Base-by-base conservation (phyloP, 2,113 vertebrate species). In the Leuciscus idus region DNA sequence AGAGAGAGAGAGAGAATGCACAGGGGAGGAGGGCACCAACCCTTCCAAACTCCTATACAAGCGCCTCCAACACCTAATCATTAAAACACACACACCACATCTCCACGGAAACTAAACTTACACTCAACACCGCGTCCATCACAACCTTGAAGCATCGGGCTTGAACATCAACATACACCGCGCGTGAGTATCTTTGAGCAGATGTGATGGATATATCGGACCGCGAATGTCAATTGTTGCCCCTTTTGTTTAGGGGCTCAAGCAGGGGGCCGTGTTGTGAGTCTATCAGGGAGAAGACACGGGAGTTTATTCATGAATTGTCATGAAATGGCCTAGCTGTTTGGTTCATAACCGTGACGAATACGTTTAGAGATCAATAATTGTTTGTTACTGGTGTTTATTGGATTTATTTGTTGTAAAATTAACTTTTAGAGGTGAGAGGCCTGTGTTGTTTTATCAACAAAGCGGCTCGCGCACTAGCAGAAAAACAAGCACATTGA, bases 211-310 rank as follows among this genome's bases (percentile, higher is more conserved):
- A 68, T 70, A 55, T 70, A 36, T 83, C 6, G 3, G 43, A 50
- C 46, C 10, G 43, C 17, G 21, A 70, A 46, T 39, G 59, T 81
- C 79, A 70, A 70, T 70, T 83, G 93, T 93, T 93, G 91, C 92
- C 85, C 91, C 94, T 95, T 94, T 95, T 94, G 94, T 95, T 94
- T 94, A 91, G 92, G 92, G 92, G 92, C 90, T 89, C 89, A 91
- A 92, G 93, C 90, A 93, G 93, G 92, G 94, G 93, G 94, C 94
- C 94, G 94, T 95, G 94, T 95, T 95, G 93, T 94, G 93, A 70
- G 88, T 92, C 89, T 92, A 76, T 89, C 59, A 88, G 62, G 39
- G 48, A 89, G 78, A 78, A 87, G 75, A 84, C 50, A 75, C 21
- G 55, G 72, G 48, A 80, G 33, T 88, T 89, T 85, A 82, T 85